Base-by-base conservation (phyloP, 1,140 invertebrate species). In the Chionoecetes opilio region DNA sequence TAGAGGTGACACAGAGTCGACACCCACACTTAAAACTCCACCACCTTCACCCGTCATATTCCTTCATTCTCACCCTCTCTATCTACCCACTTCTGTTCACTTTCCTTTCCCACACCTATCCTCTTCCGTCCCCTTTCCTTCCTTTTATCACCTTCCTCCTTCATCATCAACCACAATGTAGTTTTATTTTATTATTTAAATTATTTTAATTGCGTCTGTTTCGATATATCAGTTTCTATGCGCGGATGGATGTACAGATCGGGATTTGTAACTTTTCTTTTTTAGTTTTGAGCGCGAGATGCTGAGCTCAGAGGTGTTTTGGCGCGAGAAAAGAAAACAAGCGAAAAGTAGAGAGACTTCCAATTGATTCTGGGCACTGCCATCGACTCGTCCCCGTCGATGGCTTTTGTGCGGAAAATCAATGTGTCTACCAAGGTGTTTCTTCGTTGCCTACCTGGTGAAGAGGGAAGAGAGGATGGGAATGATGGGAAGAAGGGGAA, bases 391-490 rank as follows among this genome's bases (percentile, higher is more conserved):
- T 84, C 92, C 82, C 92, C 82, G 84, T 87, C 92, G 82, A 93
- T 41, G 92, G 82, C 92, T 93, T 93, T 93, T 93, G 92, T 93
- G 92, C 6, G 82, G 92, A 93, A 93, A 93, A 93, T 93, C 92
- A 93, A 93, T 93, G 92, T 87, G 92, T 93, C 92, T 93, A 46
- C 35, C 26, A 93, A 93, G 92, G 92, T 93, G 92, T 93, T 90
- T 46, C 31, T 46, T 3, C 26, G 32, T 31, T 11, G 86, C 17
- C 86, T 53, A 29, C 31, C 26, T n/a, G 53, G 34, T 31, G 32
- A 17, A 1, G 92, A 29, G 84, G 92, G 29, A 37, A 38, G 37
- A 14, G 29, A 37, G 92, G n/a, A 82, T 29, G 3, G 91, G 75
- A 11, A 11, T 14, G 37, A 34, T 32, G 82, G 37, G 38, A 82